Conservation (phyloP, 1,140 invertebrate genomes). For the Atta cephalotes region DNA sequence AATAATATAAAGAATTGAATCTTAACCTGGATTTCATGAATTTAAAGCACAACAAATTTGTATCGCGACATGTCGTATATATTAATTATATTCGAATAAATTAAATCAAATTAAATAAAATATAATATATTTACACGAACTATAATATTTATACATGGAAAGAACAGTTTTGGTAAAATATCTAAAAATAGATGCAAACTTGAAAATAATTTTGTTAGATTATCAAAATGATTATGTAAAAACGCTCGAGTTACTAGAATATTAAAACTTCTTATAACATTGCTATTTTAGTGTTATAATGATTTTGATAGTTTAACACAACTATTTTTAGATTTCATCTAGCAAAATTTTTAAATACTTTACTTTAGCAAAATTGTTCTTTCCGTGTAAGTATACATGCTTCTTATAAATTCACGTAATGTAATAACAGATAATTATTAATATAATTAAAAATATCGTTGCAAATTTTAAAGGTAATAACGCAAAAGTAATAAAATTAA, state of each 20-base stretch:
- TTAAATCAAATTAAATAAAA: background rate
- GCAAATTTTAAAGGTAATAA: background rate
- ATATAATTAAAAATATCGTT: background rate
- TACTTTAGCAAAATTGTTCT: too few species aligned
- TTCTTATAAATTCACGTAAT: background rate
- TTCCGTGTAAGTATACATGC: background rate
- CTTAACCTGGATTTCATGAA: conserved; percentile 44
- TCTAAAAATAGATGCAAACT: too few species aligned
- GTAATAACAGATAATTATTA: background rate
- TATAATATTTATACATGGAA: background rate
- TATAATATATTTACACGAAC: background rate
- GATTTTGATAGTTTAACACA: too few species aligned
- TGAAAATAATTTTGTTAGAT: too few species aligned
- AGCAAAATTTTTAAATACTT: too few species aligned
- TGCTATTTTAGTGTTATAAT: too few species aligned
- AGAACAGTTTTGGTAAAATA: too few species aligned
- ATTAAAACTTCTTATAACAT: too few species aligned
- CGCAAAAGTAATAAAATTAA: background rate
- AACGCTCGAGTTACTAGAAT: too few species aligned
- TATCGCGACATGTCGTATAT: background rate
- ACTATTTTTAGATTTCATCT: too few species aligned
- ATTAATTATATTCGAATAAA: background rate
- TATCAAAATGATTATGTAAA: too few species aligned
- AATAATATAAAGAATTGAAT: background rate
- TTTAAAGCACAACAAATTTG: background rate